Evolutionary conservation across 2,888 invertebrate genomes (phyloP).

Genomic region (Acanthacorydalis orientalis): DNA sequence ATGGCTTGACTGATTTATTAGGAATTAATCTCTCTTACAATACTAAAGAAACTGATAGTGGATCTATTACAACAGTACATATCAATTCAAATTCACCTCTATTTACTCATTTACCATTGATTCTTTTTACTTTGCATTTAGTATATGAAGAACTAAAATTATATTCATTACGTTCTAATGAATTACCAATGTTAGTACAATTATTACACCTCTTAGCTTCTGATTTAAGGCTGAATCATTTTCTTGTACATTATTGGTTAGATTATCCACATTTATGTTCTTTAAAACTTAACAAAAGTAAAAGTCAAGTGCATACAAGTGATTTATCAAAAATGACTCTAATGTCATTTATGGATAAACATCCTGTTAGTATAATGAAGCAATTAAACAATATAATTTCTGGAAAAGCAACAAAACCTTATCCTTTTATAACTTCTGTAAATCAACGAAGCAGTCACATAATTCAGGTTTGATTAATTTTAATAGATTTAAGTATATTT

Average conservation of each 20-base stretch:
- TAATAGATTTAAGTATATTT: slow-evolving; percentile 10
- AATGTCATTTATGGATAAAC: slow-evolving; percentile 40
- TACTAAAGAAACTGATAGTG: slow-evolving; percentile 5
- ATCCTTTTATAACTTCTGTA: slow-evolving; percentile 56
- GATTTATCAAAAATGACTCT: slow-evolving; percentile 39
- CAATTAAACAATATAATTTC: slow-evolving; percentile 50
- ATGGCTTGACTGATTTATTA: slow-evolving; percentile 28
- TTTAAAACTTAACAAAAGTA: slow-evolving; percentile 15
- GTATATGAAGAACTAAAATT: slow-evolving; percentile 84
- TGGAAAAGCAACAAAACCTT: slow-evolving; percentile 34
- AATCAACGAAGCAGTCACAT: slow-evolving; percentile 57
- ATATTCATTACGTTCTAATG: slow-evolving; percentile 49
- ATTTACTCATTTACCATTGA: slow-evolving; percentile 53
- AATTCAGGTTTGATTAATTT: slow-evolving; percentile 42
- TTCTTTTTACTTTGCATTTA: slow-evolving; percentile 70
- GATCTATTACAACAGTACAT: slow-evolving; percentile 15
- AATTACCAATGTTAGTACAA: slow-evolving; percentile 47
- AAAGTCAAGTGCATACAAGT: slow-evolving; percentile 35
- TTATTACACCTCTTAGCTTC: slow-evolving; percentile 59
- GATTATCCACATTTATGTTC: slow-evolving; percentile 57
- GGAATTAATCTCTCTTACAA: not conserved
- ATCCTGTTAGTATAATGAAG: slow-evolving; percentile 54
- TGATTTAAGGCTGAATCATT: slow-evolving; percentile 55
- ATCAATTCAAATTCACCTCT: slow-evolving; percentile 49
- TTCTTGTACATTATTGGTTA: slow-evolving; percentile 65